phyloP scores from a whole-genome alignment of 1,140 invertebrate species.

The Papilio xuthus region DNA sequence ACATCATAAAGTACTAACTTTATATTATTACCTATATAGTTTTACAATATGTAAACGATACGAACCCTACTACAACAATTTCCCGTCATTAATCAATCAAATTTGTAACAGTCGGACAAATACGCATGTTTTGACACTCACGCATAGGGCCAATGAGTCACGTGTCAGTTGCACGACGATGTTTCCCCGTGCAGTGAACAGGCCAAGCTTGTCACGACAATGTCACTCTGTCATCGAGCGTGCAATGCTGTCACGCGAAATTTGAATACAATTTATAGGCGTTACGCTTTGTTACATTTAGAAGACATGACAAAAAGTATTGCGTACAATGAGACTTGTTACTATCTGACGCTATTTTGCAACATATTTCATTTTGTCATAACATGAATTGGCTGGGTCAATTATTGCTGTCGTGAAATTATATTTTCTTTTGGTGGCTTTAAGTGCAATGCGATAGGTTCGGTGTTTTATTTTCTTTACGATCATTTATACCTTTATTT shows the following conservation, averaged over 20 bases:
- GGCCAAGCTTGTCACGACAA: conserved; percentile 60
- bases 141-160: conserved; percentile 59
- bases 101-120: conserved; percentile 57
- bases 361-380: background rate
- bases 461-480: background rate
- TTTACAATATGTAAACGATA: background rate
- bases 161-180: conserved; percentile 52
- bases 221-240: conserved; percentile 63
- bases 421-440: background rate
- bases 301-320: conserved; percentile 34
- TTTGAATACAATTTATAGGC: conserved; percentile 71
- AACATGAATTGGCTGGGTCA: too few species aligned
- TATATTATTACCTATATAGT: background rate
- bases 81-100: conserved; percentile 64
- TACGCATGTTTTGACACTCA: conserved; percentile 57
- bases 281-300: conserved; percentile 39
- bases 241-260: conserved; percentile 66
- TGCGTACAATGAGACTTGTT: conserved; percentile 50
- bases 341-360: conserved; percentile 32
- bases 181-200: conserved; percentile 57
- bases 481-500: background rate
- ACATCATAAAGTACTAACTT: conserved; percentile 5
- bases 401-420: background rate
- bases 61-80: conserved; percentile 41
- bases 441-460: background rate